phyloP scores from a whole-genome alignment of 2,797 vertebrate genomes.

The Pelobates cultripes region DNA sequence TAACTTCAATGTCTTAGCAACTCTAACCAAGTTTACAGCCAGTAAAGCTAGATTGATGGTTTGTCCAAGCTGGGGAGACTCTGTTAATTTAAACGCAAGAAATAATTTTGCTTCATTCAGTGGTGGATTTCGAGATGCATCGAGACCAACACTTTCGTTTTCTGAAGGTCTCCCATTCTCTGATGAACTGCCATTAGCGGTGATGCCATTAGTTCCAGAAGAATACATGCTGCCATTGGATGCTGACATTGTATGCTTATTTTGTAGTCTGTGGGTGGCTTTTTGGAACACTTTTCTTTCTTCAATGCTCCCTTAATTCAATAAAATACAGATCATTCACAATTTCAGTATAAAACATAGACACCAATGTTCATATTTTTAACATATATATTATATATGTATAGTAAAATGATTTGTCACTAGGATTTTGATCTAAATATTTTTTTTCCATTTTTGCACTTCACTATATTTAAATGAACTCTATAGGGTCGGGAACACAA shows the following conservation, averaged over 20 bases:
- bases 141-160: not conserved
- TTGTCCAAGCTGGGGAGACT: conserved; percentile 76
- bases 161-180: too few relatives aligned
- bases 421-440: too few relatives aligned
- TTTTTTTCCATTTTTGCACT: too few relatives aligned
- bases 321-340: conserved; percentile 1
- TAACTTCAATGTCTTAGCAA: conserved; percentile 73
- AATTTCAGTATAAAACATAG: not conserved
- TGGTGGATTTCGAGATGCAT: conserved; percentile 18
- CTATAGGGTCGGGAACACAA: too few relatives aligned
- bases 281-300: conserved; percentile 72
- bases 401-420: too few relatives aligned
- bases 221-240: not conserved
- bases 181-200: not conserved
- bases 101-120: conserved; percentile 58
- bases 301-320: conserved; percentile 64
- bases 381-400: too few relatives aligned
- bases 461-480: too few relatives aligned
- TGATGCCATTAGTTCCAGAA: not conserved
- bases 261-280: conserved; percentile 63
- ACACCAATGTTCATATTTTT: not conserved
- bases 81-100: conserved; percentile 74
- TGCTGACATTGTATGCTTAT: conserved; percentile 2
- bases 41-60: conserved; percentile 77
- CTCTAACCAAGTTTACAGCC: conserved; percentile 71